These are phyloP conservation scores for Mus spretus DNA, from an alignment of 2,797 vertebrate species.

Conservation along the genomic window DNA sequence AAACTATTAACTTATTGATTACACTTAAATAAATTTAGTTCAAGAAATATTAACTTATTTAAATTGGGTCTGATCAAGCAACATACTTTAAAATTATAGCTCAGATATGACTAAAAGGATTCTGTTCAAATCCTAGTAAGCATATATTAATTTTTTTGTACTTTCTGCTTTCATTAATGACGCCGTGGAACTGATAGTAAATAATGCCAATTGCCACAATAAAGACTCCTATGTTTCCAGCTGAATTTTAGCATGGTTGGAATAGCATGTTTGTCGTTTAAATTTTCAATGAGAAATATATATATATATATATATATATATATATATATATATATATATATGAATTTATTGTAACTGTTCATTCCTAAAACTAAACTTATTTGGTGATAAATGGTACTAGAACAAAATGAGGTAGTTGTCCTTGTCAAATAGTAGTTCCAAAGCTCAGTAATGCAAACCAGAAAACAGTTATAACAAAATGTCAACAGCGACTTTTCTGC, in stretches of 20 bases:
- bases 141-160: neutral
- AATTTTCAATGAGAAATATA: neutral
- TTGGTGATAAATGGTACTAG: neutral
- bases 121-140: neutral
- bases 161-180: neutral
- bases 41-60: neutral
- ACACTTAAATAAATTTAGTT: neutral
- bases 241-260: neutral
- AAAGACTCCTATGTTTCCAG: neutral
- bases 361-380: neutral
- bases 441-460: neutral
- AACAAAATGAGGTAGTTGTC: neutral
- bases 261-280: neutral
- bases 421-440: neutral
- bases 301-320: too few relatives aligned
- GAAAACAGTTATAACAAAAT: neutral
- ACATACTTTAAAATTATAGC: neutral
- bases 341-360: neutral
- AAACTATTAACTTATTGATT: neutral
- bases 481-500: too few relatives aligned
- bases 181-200: neutral
- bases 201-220: neutral
- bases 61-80: neutral
- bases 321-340: too few relatives aligned
- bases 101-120: neutral